Conservation (phyloP, 2,113 vertebrate species). For the Columba livia region DNA sequence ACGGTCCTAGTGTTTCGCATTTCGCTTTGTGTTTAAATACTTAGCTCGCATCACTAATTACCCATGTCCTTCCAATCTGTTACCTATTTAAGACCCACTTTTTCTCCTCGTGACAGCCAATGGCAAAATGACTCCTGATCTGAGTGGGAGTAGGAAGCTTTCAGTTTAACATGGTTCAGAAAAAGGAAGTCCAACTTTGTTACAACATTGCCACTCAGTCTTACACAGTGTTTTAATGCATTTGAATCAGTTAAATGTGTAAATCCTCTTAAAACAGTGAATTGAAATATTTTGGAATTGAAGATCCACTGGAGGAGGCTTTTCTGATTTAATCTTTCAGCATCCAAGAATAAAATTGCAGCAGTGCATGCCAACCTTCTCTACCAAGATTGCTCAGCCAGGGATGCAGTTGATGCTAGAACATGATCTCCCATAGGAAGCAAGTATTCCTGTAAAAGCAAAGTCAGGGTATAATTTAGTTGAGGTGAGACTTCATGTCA, state of each 20-base stretch:
- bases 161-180: background rate
- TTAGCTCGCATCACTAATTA: background rate
- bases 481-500: background rate
- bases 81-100: background rate
- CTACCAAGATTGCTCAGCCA: background rate
- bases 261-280: background rate
- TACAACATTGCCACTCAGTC: background rate
- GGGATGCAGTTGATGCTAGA: background rate
- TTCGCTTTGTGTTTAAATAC: constrained; percentile 14
- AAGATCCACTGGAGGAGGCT: background rate
- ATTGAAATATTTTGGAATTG: background rate
- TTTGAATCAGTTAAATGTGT: background rate
- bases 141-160: background rate
- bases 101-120: background rate
- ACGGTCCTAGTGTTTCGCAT: background rate
- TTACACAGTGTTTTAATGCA: background rate
- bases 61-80: constrained; percentile 14
- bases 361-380: background rate
- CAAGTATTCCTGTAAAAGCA: background rate
- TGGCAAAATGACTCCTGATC: background rate
- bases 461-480: background rate
- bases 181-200: background rate
- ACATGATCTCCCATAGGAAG: background rate
- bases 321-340: background rate
- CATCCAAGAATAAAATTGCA: background rate